Percentiles rank a stretch among this genome's conserved stretches.
phyloP scores from a whole-genome alignment of 2,113 vertebrate genomes.

The Eurypyga helias region DNA sequence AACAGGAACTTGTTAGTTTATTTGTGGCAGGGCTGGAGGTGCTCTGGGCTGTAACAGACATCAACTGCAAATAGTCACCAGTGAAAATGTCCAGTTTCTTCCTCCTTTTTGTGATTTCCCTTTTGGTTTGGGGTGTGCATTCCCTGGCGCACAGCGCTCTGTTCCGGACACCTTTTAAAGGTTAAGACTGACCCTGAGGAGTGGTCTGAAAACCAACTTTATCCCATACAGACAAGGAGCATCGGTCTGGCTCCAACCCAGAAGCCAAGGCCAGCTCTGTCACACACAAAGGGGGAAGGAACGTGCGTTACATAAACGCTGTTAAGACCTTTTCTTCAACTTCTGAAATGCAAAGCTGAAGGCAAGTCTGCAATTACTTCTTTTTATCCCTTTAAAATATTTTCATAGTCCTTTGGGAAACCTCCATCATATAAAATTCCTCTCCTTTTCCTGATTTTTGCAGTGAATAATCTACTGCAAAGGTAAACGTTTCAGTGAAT shows the following conservation, averaged over 20 bases:
- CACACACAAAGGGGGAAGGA: not conserved
- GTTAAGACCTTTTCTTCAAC: not conserved
- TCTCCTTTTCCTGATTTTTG: not conserved
- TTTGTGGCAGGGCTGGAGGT: not conserved
- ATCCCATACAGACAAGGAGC: not conserved
- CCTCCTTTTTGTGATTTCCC: not conserved
- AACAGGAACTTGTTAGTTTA: not conserved
- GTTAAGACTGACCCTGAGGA: not conserved
- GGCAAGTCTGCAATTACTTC: not conserved
- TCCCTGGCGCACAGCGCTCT: not conserved
- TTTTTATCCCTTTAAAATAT: not conserved
- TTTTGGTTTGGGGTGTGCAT: not conserved
- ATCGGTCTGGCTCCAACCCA: not conserved
- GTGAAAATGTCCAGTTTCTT: not conserved
- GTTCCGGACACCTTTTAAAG: not conserved
- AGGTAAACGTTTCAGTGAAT: not conserved
- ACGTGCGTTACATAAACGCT: not conserved
- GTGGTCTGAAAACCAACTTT: not conserved
- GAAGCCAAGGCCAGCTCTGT: accelerated
- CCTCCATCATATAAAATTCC: not conserved
- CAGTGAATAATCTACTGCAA: not conserved
- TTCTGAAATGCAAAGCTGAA: not conserved
- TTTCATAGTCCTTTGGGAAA: not conserved
- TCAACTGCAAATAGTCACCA: not conserved
- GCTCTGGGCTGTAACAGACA: not conserved